These are phyloP conservation scores for Mnemiopsis leidyi DNA, from an alignment of 37 sponge, comb jelly and placozoan genomes.

Conservation along the genomic window DNA sequence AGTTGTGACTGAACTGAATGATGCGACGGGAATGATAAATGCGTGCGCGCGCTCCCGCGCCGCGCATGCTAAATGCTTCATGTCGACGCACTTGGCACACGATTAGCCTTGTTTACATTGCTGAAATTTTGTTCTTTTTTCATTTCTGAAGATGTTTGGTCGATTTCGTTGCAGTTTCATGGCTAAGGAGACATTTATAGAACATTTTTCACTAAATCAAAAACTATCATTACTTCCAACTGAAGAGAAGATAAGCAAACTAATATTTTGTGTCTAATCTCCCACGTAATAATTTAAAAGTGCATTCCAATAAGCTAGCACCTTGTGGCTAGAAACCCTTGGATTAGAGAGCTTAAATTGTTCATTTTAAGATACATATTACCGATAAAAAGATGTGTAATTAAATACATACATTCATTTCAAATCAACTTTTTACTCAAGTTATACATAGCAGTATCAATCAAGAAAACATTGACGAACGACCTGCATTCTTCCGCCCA, in stretches of 20 bases:
- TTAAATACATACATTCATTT: neutral
- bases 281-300: neutral
- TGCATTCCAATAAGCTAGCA: neutral
- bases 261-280: neutral
- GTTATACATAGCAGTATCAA: neutral
- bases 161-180: neutral
- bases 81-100: neutral
- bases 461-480: neutral
- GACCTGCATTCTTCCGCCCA: neutral
- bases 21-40: no score
- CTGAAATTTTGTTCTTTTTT: slow-evolving; percentile 3
- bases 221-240: neutral
- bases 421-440: neutral
- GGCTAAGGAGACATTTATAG: neutral
- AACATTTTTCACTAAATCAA: neutral
- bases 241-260: neutral
- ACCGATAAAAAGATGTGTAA: neutral
- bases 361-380: neutral
- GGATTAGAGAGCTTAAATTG: neutral
- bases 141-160: neutral
- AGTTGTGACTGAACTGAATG: neutral
- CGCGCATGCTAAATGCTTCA: neutral
- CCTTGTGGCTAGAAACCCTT: neutral
- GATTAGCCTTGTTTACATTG: neutral
- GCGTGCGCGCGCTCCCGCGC: neutral